Conservation (phyloP, 2,888 invertebrate genomes). For the Heteromyza rotundicornis region DNA sequence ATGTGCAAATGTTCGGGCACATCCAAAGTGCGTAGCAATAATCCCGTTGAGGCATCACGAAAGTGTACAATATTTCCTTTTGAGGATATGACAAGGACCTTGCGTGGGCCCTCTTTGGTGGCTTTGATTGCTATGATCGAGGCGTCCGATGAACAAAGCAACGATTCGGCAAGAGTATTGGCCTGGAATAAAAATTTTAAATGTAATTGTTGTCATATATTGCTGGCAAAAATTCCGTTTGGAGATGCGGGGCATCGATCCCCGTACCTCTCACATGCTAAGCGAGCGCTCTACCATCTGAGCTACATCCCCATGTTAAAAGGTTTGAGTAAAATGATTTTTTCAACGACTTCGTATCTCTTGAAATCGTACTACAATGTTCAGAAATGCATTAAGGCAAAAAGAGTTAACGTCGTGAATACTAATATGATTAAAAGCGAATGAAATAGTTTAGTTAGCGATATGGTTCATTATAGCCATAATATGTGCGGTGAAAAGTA, state of each 20-base stretch:
- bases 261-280: slow-evolving; percentile 59
- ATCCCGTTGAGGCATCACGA: slow-evolving; percentile 75
- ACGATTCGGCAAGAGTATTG: slow-evolving; percentile 65
- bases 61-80: slow-evolving; percentile 74
- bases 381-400: too few relatives aligned
- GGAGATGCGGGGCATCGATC: slow-evolving; percentile 62
- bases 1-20: slow-evolving; percentile 69
- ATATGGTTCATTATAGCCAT: too few relatives aligned
- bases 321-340: too few relatives aligned
- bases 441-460: too few relatives aligned
- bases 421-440: too few relatives aligned
- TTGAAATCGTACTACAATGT: too few relatives aligned
- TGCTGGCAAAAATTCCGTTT: slow-evolving; percentile 27
- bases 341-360: too few relatives aligned
- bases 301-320: slow-evolving; percentile 63
- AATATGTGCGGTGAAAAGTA: too few relatives aligned
- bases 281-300: slow-evolving; percentile 63
- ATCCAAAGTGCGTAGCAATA: slow-evolving; percentile 70
- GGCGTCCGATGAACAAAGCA: slow-evolving; percentile 69
- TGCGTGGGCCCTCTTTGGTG: slow-evolving; percentile 75
- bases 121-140: slow-evolving; percentile 75
- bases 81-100: slow-evolving; percentile 69
- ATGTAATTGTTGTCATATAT: neutral
- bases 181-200: slow-evolving; percentile 60
- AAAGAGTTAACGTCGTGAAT: too few relatives aligned